Evolutionary conservation across 2,113 vertebrate genomes (phyloP), one percentile per base, ranked within the genome.

Genomic region (Echinops telfairi): DNA sequence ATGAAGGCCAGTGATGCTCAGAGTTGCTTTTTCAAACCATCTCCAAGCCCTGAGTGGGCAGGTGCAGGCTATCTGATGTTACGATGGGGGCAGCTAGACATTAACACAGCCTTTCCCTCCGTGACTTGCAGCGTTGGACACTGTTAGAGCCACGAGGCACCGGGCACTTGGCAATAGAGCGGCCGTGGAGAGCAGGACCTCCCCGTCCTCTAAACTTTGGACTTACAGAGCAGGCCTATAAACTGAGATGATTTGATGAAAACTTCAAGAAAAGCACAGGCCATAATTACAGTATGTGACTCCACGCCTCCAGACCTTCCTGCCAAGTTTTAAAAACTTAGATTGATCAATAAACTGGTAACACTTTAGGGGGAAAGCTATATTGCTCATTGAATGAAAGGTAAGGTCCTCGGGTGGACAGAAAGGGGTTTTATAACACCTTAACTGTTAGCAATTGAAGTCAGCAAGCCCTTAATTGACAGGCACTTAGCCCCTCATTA

Each of bases 1-100:
- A 70, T 86, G 64, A 91, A 57, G 57, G 84, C 0, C 6, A 53
- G 75, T 82, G n/a, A 83, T 10, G 1, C 6, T 43, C 4, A 80
- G 25, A 77, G 64, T 60, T 88, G 66, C 25, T 68, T 96, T 78
- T 94, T 40, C 76, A 92, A 95, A 71, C 57, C 71, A 76, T 79
- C 70, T 38, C 83, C 53, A 53, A 53, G 47, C 9, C 47, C 47
- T 53, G 47, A 53, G 43, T 85, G 68, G 89, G 57, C 16, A 93
- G 9, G 3, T 73, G 66, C 91, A 40, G n/a, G 36, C 40, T 15
- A 53, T 53, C 47, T 53, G 47, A 53, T 53, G 47, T 73, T 85
- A 60, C 88, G 77, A 94, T 33, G 53, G 12, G 90, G 80, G 53
- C 53, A 66, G 88, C 0, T 70, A 78, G 25, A 73, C 19, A 75